Percentiles rank a stretch among this genome's conserved stretches.
Evolutionary conservation across 2,888 invertebrate genomes (phyloP).

Genomic region (Agriopis marginaria): DNA sequence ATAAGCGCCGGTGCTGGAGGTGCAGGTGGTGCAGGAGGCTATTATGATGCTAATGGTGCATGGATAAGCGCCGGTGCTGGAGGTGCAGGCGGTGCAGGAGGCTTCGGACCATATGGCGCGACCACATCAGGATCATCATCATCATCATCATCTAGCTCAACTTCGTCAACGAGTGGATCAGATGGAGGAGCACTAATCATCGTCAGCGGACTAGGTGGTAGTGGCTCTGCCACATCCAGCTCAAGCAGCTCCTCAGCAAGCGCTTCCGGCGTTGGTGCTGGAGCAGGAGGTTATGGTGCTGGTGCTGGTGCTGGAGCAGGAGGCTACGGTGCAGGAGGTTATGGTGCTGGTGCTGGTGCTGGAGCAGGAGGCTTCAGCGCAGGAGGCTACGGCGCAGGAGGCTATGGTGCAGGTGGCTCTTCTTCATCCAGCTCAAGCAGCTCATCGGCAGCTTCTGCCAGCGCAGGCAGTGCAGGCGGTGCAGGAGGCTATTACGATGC

Average conservation of each 20-base stretch:
- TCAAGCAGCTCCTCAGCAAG: background rate
- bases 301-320: too few relatives aligned
- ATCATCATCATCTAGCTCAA: background rate
- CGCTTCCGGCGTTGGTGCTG: background rate
- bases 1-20: background rate
- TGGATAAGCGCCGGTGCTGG: slow-evolving; percentile 1
- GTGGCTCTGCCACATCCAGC: background rate
- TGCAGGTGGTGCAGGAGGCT: background rate
- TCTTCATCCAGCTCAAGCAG: background rate
- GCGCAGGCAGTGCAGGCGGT: too few relatives aligned
- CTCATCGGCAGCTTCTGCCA: too few relatives aligned
- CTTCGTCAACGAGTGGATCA: background rate
- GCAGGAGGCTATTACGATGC: too few relatives aligned
- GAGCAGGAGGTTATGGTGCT: slow-evolving; percentile 1
- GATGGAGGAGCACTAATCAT: background rate
- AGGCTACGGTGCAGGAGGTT: background rate
- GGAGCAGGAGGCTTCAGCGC: background rate
- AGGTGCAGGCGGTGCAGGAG: too few relatives aligned
- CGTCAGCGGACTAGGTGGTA: background rate
- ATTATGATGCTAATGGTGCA: background rate
- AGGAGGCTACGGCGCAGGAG: background rate
- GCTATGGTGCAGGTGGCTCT: too few relatives aligned
- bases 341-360: background rate
- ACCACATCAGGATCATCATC: background rate
- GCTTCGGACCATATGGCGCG: too few relatives aligned